A percentile compares a stretch with the other conserved stretches of the same genome.
phyloP scores from a whole-genome alignment of 2,888 invertebrate genomes.

The Acanthococcus lagerstroemiae region DNA sequence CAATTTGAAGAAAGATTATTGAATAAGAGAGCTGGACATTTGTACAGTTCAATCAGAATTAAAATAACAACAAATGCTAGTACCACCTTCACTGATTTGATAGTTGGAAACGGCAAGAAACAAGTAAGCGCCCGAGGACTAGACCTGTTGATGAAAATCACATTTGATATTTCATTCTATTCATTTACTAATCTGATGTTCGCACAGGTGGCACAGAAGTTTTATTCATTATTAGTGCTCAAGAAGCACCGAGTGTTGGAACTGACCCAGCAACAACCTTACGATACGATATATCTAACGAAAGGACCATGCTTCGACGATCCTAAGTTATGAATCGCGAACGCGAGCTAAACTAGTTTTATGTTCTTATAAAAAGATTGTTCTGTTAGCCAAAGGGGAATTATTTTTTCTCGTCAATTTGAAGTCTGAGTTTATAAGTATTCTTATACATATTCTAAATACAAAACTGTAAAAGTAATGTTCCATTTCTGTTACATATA shows the following conservation, averaged over 20 bases:
- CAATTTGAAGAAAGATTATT: slow-evolving; percentile 85
- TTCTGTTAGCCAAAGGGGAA: too few species aligned
- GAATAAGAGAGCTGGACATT: slow-evolving; percentile 84
- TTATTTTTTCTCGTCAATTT: too few species aligned
- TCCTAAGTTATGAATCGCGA: slow-evolving; percentile 56
- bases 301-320: slow-evolving; percentile 80
- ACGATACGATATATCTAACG: slow-evolving; percentile 73
- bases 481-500: too few species aligned
- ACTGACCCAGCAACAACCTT: slow-evolving; percentile 73
- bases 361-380: too few species aligned
- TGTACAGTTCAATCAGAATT: slow-evolving; percentile 68
- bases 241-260: slow-evolving; percentile 93
- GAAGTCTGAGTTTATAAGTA: too few species aligned
- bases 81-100: slow-evolving; percentile 57
- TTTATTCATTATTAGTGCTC: slow-evolving; percentile 93
- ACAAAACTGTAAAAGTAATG: too few species aligned
- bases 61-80: slow-evolving; percentile 54
- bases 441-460: too few species aligned
- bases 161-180: too few species aligned
- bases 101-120: slow-evolving; percentile 68
- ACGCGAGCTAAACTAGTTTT: too few species aligned
- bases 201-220: slow-evolving; percentile 92
- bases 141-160: too few species aligned
- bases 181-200: too few species aligned
- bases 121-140: too few species aligned